Conservation (phyloP, 2,888 invertebrate species). For the Pedicia rivosa region DNA sequence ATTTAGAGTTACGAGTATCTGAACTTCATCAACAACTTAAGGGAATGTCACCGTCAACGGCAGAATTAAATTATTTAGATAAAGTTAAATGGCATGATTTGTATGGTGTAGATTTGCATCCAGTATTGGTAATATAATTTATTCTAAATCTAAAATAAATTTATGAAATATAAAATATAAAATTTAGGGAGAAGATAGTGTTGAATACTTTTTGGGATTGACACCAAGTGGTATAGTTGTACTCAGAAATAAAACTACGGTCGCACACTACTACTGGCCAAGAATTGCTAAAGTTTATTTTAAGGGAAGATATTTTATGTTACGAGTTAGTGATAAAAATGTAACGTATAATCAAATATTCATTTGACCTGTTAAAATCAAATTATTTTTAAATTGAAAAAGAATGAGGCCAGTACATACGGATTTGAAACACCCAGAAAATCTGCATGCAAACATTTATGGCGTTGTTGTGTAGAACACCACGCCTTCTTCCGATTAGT, state of each 20-base stretch:
- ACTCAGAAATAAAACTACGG: constrained; percentile 86
- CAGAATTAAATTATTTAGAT: constrained; percentile 88
- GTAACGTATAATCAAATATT: constrained; percentile 34
- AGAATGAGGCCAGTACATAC: constrained; percentile 92
- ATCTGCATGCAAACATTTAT: constrained; percentile 85
- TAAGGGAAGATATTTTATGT: constrained; percentile 93
- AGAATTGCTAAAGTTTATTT: constrained; percentile 92
- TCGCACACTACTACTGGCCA: constrained; percentile 97
- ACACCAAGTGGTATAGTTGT: constrained; percentile 93
- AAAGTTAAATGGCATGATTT: constrained; percentile 98
- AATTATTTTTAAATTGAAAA: constrained; percentile 16
- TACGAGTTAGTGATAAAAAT: constrained; percentile 89
- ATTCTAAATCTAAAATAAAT: too few relatives aligned
- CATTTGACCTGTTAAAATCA: background rate
- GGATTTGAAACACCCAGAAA: constrained; percentile 89
- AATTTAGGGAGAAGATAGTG: constrained; percentile 79
- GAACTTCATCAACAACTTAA: constrained; percentile 78
- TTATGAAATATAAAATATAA: background rate
- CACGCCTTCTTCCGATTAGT: constrained; percentile 85
- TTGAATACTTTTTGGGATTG: constrained; percentile 88
- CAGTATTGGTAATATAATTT: constrained; percentile 63
- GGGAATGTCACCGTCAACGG: constrained; percentile 57
- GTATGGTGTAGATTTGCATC: constrained; percentile 96
- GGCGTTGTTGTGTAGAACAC: constrained; percentile 93
- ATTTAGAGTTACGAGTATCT: constrained; percentile 72